These are phyloP conservation scores for Thunnus thynnus DNA, from an alignment of 2,113 vertebrate species.

Conservation along the genomic window DNA sequence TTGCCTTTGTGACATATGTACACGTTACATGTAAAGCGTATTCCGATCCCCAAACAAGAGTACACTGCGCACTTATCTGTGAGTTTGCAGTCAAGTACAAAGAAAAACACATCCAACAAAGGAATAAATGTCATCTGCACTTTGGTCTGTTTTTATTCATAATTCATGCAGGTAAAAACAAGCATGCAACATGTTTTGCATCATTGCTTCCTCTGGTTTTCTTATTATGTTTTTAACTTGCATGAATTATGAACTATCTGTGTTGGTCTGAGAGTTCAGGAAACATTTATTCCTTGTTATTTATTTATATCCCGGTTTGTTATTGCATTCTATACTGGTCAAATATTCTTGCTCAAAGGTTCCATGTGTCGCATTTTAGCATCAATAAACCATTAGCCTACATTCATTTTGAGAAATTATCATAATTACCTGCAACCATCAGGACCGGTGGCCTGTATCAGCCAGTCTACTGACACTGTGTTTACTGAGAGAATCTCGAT, in stretches of 20 bases:
- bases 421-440: not conserved
- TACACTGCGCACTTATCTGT: not conserved
- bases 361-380: not conserved
- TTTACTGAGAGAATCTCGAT: no score
- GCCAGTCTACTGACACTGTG: no score
- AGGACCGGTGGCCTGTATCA: not conserved
- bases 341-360: not conserved
- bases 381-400: no score
- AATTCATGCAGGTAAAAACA: constrained; percentile 22
- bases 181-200: constrained; percentile 1
- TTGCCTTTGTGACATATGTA: not conserved
- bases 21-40: not conserved
- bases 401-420: no score
- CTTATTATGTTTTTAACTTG: constrained; percentile 3
- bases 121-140: constrained; percentile 4
- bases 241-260: constrained; percentile 15
- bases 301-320: constrained; percentile 19
- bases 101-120: not conserved
- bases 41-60: not conserved
- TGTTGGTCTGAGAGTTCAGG: constrained; percentile 6
- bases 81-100: not conserved
- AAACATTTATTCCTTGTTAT: not conserved
- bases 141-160: not conserved
- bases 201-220: not conserved
- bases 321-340: not conserved